These are phyloP conservation scores for Dynastes hyllus DNA, from an alignment of 2,888 invertebrate genomes.

Conservation along the genomic window DNA sequence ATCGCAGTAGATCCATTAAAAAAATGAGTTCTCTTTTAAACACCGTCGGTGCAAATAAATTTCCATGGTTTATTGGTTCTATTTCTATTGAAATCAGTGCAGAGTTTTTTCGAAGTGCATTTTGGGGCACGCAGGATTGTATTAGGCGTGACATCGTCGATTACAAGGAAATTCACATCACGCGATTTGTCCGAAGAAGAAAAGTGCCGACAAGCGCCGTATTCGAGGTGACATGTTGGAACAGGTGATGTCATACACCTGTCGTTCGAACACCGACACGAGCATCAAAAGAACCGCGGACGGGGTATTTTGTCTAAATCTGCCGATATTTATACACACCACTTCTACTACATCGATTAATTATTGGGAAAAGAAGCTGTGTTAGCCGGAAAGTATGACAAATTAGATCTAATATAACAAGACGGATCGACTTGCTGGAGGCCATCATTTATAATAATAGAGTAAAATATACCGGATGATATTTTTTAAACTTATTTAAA, in stretches of 20 bases:
- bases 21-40: conserved; percentile 4
- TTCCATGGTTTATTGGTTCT: conserved; percentile 15
- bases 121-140: background rate
- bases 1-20: background rate
- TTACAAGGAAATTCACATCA: conserved; percentile 27
- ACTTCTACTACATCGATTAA: conserved; percentile 12
- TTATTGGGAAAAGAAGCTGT: background rate
- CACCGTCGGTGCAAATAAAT: conserved; percentile 19
- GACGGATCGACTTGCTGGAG: no score
- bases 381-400: conserved; percentile 1
- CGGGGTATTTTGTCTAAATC: conserved; percentile 30
- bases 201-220: background rate
- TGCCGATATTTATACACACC: conserved; percentile 28
- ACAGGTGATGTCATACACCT: conserved; percentile 22
- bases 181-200: conserved; percentile 15
- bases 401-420: conserved; percentile 4
- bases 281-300: conserved; percentile 23
- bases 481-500: no score
- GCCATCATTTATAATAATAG: no score
- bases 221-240: conserved; percentile 7
- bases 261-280: conserved; percentile 15
- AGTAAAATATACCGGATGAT: no score
- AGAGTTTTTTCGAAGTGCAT: background rate
- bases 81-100: conserved; percentile 16
- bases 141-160: conserved; percentile 8